Evolutionary conservation across 2,888 invertebrate species (phyloP).

Genomic region (Drosophila paucipuncta): DNA sequence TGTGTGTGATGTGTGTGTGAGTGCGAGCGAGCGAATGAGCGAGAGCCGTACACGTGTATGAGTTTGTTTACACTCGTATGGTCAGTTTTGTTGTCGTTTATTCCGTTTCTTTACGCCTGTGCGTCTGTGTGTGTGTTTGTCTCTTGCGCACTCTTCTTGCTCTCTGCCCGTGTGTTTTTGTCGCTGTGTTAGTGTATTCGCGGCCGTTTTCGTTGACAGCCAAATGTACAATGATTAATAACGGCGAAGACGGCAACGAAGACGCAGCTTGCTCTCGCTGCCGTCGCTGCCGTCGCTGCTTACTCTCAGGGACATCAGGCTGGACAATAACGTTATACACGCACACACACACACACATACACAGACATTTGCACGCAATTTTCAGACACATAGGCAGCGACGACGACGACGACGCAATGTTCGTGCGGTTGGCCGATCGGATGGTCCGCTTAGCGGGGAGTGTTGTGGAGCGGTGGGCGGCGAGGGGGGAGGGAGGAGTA

Average conservation of each 20-base stretch:
- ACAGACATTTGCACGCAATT: constrained; percentile 44
- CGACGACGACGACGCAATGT: constrained; percentile 52
- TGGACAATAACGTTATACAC: constrained; percentile 47
- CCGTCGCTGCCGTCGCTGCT: constrained; percentile 50
- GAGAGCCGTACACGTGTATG: constrained; percentile 50
- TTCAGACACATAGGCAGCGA: constrained; percentile 42
- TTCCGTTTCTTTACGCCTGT: constrained; percentile 55
- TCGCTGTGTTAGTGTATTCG: constrained; percentile 71
- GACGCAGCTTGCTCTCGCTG: constrained; percentile 68
- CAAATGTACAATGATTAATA: constrained; percentile 85
- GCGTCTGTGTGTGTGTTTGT: constrained; percentile 19
- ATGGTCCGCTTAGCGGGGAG: constrained; percentile 41
- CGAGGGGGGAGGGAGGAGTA: constrained; percentile 24
- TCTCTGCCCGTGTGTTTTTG: constrained; percentile 40
- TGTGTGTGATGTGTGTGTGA: constrained; percentile 30
- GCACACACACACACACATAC: constrained; percentile 27
- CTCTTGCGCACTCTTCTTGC: constrained; percentile 46
- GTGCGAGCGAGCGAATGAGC: constrained; percentile 44
- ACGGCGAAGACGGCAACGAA: constrained; percentile 79
- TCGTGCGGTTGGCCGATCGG: constrained; percentile 66
- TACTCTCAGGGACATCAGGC: constrained; percentile 55
- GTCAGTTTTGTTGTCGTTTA: constrained; percentile 74
- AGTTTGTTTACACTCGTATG: constrained; percentile 70
- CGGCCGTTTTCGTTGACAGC: constrained; percentile 84
- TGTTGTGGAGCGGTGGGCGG: background rate